Base-by-base conservation (phyloP, 2,797 vertebrate species). In the Myotis planiceps region DNA sequence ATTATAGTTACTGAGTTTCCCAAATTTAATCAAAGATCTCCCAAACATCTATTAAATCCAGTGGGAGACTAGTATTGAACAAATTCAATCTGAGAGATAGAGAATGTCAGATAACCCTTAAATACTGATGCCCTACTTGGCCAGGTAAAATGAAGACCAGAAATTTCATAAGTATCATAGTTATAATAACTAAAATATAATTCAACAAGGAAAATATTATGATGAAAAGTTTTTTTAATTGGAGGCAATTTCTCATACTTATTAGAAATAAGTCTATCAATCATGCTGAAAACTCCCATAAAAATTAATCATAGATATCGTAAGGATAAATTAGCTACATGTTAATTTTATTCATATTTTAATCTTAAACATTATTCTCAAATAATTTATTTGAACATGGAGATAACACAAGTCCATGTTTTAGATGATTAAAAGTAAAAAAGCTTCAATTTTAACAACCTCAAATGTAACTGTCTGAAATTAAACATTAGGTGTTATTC, bases 271-370 rank as follows among this genome's bases (percentile, higher is more conserved):
- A 65, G 45, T 42, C 34, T 88, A 71, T 55, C 12, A 87, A 79
- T 85, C 51, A 96, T 32, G 21, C 29, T 92, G 19, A 82, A 92
- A 90, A 93, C 53, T 16, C 88, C 4, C 49, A 80, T 27, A 65
- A 87, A 90, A 87, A 55, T 19, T 72, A 18, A 76, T 42, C 79
- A 89, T 7, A 85, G 37, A 60, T 97, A 15, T 79, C 66, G 83
- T 16, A 92, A 58, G 49, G 53, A 91, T 63, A 86, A 94, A 75
- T 74, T 86, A 72, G 60, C 32, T 88, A 51, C 95, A 15, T 66
- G n/a, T 1, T 72, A 94, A 95, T 90, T 82, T 55, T 27, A 96
- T n/a, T 94, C n/a, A n/a, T 60, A 92, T 72, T 92, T 94, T 94
- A 95, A 91, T 55, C 49, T 45, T 80, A 80, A 82, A 75, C 82